Conservation (phyloP, 2,113 vertebrate species). For the Talpa occidentalis region DNA sequence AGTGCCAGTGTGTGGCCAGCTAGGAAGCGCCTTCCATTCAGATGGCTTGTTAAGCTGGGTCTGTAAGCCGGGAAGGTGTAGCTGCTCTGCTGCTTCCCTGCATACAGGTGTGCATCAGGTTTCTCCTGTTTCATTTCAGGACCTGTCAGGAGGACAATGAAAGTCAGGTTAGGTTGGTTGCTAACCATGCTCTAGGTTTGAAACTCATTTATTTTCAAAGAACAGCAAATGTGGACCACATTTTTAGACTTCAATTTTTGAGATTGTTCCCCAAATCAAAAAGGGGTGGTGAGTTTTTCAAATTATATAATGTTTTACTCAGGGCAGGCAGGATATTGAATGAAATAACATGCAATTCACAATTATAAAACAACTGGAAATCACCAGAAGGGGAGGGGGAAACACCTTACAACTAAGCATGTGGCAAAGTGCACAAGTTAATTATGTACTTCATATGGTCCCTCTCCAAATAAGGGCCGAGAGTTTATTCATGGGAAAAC, state of each 20-base stretch:
- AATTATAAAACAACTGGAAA: constrained; percentile 24
- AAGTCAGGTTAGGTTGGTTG: neutral
- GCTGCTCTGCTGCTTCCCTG: neutral
- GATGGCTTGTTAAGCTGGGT: neutral
- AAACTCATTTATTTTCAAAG: constrained; percentile 54
- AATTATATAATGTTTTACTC: constrained; percentile 25
- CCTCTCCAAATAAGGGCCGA: neutral
- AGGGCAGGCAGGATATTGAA: neutral
- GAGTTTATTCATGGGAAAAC: constrained; percentile 12
- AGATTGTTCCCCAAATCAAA: neutral
- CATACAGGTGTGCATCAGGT: neutral
- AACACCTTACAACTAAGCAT: neutral
- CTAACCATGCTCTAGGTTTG: neutral
- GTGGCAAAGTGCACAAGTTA: neutral
- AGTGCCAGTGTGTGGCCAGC: neutral
- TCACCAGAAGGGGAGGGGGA: neutral
- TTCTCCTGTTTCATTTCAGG: constrained; percentile 21
- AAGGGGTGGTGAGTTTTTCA: constrained; percentile 7
- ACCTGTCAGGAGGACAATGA: neutral
- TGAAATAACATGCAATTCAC: constrained; percentile 20
- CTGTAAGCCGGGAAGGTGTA: neutral
- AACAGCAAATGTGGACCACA: neutral
- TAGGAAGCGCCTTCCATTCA: neutral
- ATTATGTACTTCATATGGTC: constrained; percentile 1
- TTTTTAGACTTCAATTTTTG: constrained; percentile 27